Evolutionary conservation across 2,888 invertebrate genomes (phyloP).

Genomic region (Nomada fabriciana): DNA sequence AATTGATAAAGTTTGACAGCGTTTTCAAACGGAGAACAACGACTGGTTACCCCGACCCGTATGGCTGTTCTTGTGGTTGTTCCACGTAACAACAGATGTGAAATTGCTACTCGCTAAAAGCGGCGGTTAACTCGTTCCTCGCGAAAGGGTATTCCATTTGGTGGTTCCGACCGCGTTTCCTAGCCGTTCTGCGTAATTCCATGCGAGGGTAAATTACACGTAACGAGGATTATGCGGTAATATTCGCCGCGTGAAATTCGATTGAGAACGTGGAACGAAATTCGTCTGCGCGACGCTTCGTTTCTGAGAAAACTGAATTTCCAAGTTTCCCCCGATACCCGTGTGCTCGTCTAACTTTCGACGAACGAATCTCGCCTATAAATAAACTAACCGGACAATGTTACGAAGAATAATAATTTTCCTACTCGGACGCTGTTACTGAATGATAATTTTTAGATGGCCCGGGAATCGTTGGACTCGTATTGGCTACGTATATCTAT

Average conservation of each 20-base stretch:
- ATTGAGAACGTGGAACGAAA: not conserved
- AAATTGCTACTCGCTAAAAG: constrained; percentile 8
- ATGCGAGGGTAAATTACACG: not conserved
- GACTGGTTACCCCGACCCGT: constrained; percentile 7
- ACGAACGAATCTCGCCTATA: not conserved
- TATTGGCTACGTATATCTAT: not conserved
- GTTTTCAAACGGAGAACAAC: constrained; percentile 15
- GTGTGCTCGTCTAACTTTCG: not conserved
- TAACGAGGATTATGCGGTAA: not conserved
- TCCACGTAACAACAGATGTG: constrained; percentile 3
- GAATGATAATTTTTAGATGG: too few relatives aligned
- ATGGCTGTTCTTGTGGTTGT: not conserved
- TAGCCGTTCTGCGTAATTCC: not conserved
- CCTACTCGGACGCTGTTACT: too few relatives aligned
- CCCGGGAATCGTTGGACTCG: too few relatives aligned
- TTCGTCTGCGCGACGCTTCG: not conserved
- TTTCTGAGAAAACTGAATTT: not conserved
- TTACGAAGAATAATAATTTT: not conserved
- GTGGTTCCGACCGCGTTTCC: not conserved
- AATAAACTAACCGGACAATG: not conserved
- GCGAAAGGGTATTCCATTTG: not conserved
- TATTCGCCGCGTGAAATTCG: not conserved
- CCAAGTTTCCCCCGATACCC: not conserved
- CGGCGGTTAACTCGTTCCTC: not conserved
- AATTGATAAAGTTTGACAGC: constrained; percentile 26